Percentiles rank a stretch among this genome's conserved stretches.
Evolutionary conservation across 2,888 invertebrate species (phyloP).

Genomic region (Margaritifera margaritifera): DNA sequence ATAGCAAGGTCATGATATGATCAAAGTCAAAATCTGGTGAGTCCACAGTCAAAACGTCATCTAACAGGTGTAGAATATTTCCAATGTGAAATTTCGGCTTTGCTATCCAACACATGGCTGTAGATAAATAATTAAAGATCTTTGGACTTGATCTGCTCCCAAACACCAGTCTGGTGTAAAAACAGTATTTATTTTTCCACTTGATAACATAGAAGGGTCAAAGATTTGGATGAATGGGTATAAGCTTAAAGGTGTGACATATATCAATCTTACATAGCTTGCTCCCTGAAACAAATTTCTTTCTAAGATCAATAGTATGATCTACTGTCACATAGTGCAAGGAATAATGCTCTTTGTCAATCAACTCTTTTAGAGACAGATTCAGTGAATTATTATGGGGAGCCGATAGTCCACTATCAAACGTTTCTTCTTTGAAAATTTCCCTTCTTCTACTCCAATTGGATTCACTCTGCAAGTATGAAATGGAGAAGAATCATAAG

Average conservation of each 20-base stretch:
- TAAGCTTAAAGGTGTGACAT: constrained; percentile 20
- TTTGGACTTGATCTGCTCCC: constrained; percentile 19
- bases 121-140: constrained; percentile 19
- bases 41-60: constrained; percentile 13
- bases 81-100: constrained; percentile 2
- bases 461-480: constrained; percentile 12
- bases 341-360: constrained; percentile 15
- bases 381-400: too few relatives aligned
- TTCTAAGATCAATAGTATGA: constrained; percentile 10
- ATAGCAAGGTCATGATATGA: too few relatives aligned
- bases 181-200: constrained; percentile 13
- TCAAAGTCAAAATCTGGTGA: not conserved
- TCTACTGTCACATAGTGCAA: too few relatives aligned
- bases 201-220: constrained; percentile 17
- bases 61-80: constrained; percentile 16
- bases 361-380: constrained; percentile 15
- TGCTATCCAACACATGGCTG: constrained; percentile 19
- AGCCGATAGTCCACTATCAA: constrained; percentile 16
- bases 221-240: constrained; percentile 3
- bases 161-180: too few relatives aligned
- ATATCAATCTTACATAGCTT: constrained; percentile 10
- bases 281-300: constrained; percentile 3
- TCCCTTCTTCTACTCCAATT: constrained; percentile 14
- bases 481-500: constrained; percentile 9
- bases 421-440: constrained; percentile 18